These are phyloP conservation scores for Phengaris alcon DNA, from an alignment of 2,888 invertebrate genomes.

Conservation along the genomic window DNA sequence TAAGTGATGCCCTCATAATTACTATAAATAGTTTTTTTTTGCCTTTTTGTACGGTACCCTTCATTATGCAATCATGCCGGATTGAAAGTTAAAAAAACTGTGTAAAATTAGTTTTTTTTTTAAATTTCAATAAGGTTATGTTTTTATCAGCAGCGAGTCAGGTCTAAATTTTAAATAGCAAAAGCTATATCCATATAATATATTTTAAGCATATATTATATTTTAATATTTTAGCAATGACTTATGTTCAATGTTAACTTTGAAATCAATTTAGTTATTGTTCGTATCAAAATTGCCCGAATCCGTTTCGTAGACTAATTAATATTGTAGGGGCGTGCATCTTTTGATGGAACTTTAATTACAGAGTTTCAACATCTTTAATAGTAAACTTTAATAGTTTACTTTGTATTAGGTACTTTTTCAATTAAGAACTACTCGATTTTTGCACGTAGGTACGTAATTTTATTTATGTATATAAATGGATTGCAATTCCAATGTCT, in stretches of 20 bases:
- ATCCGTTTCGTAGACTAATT: constrained; percentile 5
- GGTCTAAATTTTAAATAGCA: neutral
- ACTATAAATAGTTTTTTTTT: too few species aligned
- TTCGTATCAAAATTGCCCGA: constrained; percentile 16
- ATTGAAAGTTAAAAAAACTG: too few species aligned
- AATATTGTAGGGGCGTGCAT: constrained; percentile 23
- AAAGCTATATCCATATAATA: constrained; percentile 8
- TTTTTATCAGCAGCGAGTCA: neutral
- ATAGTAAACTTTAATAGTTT: neutral
- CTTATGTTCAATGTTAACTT: constrained; percentile 27
- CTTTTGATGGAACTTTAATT: constrained; percentile 21
- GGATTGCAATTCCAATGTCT: too few species aligned
- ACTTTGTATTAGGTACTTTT: neutral
- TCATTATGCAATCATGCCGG: too few species aligned
- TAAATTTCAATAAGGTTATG: neutral
- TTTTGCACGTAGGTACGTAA: too few species aligned
- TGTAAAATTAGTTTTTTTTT: too few species aligned
- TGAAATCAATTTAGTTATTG: constrained; percentile 23
- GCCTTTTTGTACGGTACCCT: too few species aligned
- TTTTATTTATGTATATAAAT: too few species aligned
- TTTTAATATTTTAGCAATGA: neutral
- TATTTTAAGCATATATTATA: too few species aligned
- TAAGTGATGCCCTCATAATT: too few species aligned
- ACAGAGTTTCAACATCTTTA: neutral
- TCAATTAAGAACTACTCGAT: neutral